phyloP scores from a whole-genome alignment of 1,140 invertebrate species.

The Caenorhabditis briggsae region DNA sequence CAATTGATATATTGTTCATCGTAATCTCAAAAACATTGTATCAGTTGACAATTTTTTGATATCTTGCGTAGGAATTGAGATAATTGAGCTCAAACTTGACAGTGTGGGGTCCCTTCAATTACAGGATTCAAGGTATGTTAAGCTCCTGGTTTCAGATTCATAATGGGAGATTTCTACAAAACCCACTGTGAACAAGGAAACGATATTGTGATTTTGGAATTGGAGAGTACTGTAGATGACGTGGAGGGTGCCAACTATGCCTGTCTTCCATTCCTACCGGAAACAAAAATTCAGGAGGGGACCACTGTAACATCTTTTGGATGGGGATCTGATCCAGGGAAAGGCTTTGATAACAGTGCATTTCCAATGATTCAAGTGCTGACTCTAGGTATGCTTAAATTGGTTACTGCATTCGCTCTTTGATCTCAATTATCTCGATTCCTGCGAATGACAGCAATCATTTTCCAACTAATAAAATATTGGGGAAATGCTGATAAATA shows the following conservation, averaged over 20 bases:
- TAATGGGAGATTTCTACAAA: constrained; percentile 26
- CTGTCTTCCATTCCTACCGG: background rate
- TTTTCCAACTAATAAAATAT: background rate
- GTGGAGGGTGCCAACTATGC: constrained; percentile 40
- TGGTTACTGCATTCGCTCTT: background rate
- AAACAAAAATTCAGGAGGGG: background rate
- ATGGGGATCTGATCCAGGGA: constrained; percentile 42
- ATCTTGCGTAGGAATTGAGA: too few relatives aligned
- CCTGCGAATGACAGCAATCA: background rate
- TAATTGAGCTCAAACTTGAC: too few relatives aligned
- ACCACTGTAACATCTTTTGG: constrained; percentile 6
- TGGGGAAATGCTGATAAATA: too few relatives aligned
- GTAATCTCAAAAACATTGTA: too few relatives aligned
- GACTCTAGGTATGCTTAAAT: background rate
- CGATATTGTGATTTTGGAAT: constrained; percentile 29
- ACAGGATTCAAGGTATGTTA: too few relatives aligned
- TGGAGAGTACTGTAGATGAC: constrained; percentile 14
- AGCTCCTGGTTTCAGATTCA: background rate
- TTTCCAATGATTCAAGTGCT: constrained; percentile 35
- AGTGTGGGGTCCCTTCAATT: too few relatives aligned
- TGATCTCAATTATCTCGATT: too few relatives aligned
- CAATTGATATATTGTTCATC: too few relatives aligned
- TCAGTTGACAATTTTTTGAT: too few relatives aligned
- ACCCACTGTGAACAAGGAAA: constrained; percentile 16
- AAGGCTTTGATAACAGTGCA: constrained; percentile 31